Conservation (phyloP, 2,888 invertebrate species). For the Drosophila lacicola region DNA sequence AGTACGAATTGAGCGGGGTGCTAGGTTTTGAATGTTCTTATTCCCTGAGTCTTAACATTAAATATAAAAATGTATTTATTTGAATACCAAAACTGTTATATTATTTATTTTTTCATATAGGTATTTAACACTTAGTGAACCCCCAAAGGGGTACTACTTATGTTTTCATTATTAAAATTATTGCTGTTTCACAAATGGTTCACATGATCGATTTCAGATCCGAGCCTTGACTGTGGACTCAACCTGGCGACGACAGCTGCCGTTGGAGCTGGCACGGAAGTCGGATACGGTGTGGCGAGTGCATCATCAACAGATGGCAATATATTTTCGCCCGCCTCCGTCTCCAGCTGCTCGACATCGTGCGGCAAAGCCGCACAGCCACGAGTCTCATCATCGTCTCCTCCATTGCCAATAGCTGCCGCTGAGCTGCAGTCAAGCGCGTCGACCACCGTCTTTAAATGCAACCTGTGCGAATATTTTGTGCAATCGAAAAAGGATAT, state of each 20-base stretch:
- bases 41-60: too few relatives aligned
- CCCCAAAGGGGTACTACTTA: too few relatives aligned
- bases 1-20: too few relatives aligned
- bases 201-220: slow-evolving; percentile 37
- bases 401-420: slow-evolving; percentile 24
- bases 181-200: too few relatives aligned
- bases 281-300: slow-evolving; percentile 16
- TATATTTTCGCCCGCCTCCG: slow-evolving; percentile 59
- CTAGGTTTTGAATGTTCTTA: too few relatives aligned
- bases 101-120: too few relatives aligned
- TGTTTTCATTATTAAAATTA: too few relatives aligned
- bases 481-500: slow-evolving; percentile 83
- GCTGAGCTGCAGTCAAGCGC: slow-evolving; percentile 25
- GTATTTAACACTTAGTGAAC: too few relatives aligned
- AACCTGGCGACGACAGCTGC: slow-evolving; percentile 35
- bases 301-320: slow-evolving; percentile 36
- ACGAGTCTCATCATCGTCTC: slow-evolving; percentile 19
- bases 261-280: slow-evolving; percentile 24
- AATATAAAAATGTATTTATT: too few relatives aligned
- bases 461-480: slow-evolving; percentile 84
- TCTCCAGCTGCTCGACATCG: slow-evolving; percentile 60
- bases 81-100: too few relatives aligned
- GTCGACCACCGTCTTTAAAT: slow-evolving; percentile 84
- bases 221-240: slow-evolving; percentile 36
- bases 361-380: slow-evolving; percentile 43